Evolutionary conservation across 2,113 vertebrate genomes (phyloP), one percentile per base, ranked within the genome.

Genomic region (Callithrix jacchus): DNA sequence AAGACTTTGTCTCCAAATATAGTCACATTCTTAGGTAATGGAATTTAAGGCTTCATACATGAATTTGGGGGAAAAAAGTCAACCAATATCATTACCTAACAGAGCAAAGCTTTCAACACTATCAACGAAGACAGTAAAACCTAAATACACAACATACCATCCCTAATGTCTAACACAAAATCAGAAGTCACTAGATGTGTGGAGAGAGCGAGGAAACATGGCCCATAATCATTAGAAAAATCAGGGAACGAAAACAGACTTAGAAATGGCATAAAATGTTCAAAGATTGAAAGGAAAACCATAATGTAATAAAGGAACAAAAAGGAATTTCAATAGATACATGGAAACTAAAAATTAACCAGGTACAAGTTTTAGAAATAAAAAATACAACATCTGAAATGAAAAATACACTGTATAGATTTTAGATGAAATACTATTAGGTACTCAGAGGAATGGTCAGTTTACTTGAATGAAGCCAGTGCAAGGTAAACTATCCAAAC

Each of bases 181-280:
- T 21, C 30, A 23, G 32, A 58, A 66, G 2, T 66, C 20, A 12
- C 18, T 27, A 18, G 20, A 37, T 0, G 1, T 1, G 9, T 1
- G 32, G 70, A 13, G 14, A 74, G 61, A 70, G 35, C 18, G 25
- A 30, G 40, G 32, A 30, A 47, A 8, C 0, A 23, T 9, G 6
- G 37, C 47, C 68, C 6, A 21, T 0, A 7, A 12, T 30, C 42
- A 37, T 8, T 18, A 47, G 35, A 21, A 81, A 93, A 40, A 25
- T 5, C 17, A 2, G 35, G 17, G 70, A n/a, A 14, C 6, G 47
- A 9, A 85, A 79, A 56, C 49, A 37, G 54, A 79, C 30, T 14
- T 27, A 40, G 68, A 35, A 54, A 11, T 8, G 18, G n/a, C 49
- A 25, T 77, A 47, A 73, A 35, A 18, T 13, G 2, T 27, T 88